Evolutionary conservation across 2,797 vertebrate genomes (phyloP), one percentile per base, ranked within the genome.

Genomic region (Poeciliopsis infans): DNA sequence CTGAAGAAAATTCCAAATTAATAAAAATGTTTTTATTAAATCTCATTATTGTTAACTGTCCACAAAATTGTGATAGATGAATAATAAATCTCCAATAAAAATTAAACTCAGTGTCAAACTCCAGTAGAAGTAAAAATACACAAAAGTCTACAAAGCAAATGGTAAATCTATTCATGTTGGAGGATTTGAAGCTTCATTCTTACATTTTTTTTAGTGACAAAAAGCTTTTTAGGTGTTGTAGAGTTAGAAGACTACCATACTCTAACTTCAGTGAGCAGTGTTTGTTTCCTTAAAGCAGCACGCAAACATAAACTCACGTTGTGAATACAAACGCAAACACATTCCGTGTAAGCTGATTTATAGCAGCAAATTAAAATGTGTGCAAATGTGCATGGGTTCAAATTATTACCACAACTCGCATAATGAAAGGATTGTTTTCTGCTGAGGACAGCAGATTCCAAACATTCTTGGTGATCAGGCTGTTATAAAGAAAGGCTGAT

Each of bases 351-450:
- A 82, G 72, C 73, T 84, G 88, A 91, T 94, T 94, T 83, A 91
- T 86, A 80, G 79, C 78, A 75, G 74, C 75, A 79, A 88, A 91
- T 92, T 87, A 89, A 64, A 89, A 86, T 78, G 79, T 85, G 72
- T 76, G 46, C 72, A 85, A 80, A 87, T 82, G 85, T 87, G 83
- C 83, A 85, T 53, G 39, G 75, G 49, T 72, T 82, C 78, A 82
- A 92, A 92, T 91, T 79, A 89, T 87, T 83, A 89, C 79, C 76
- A 70, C 79, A 86, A 85, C 69, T 83, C 85, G 75, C 81, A 95
- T 91, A 95, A 94, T 91, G 84, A 87, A 75, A 81, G 78, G 73
- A 81, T 94, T 93, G 91, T 95, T 85, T 89, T 78, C 49, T 49
- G 84, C 81, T 86, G 79, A 86, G 75, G 80, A 75, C 68, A 80